Percentiles rank a stretch among this genome's conserved stretches.
Evolutionary conservation across 2,113 vertebrate species (phyloP).

Genomic region (Hydrochoerus hydrochaeris): DNA sequence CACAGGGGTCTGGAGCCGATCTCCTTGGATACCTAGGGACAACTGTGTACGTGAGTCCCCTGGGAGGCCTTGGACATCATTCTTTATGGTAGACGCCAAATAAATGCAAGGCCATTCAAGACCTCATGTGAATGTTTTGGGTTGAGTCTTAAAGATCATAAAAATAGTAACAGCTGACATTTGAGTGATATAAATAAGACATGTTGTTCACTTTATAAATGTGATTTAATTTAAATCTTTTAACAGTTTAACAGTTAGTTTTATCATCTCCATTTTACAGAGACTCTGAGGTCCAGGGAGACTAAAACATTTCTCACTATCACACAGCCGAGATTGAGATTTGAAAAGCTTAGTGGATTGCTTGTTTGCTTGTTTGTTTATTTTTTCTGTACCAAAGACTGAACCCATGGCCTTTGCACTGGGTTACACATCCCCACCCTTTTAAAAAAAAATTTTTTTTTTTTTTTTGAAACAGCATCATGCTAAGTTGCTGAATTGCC

Average conservation of each 20-base stretch:
- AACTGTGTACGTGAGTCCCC: background rate
- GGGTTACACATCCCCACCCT: background rate
- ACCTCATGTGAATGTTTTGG: background rate
- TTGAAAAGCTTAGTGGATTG: background rate
- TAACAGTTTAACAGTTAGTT: background rate
- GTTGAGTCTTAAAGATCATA: background rate
- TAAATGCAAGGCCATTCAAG: background rate
- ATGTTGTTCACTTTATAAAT: background rate
- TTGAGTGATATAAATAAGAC: background rate
- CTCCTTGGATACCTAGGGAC: background rate
- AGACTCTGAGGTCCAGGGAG: background rate
- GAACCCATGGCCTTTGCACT: background rate
- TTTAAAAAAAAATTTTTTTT: background rate
- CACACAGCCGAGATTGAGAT: background rate
- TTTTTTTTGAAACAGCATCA: background rate
- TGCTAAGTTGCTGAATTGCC: background rate
- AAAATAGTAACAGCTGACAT: background rate
- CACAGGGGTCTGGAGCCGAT: too few relatives aligned
- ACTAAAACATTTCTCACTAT: background rate
- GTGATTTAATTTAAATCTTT: constrained; percentile 23
- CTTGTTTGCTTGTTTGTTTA: too few relatives aligned
- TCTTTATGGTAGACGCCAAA: background rate
- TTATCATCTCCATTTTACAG: constrained; percentile 13
- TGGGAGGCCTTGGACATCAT: background rate
- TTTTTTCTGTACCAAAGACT: background rate